A percentile compares a stretch with the other conserved stretches of the same genome.
These are phyloP conservation scores for Heterodera carotae DNA, from an alignment of 1,140 invertebrate species.

Conservation along the genomic window DNA sequence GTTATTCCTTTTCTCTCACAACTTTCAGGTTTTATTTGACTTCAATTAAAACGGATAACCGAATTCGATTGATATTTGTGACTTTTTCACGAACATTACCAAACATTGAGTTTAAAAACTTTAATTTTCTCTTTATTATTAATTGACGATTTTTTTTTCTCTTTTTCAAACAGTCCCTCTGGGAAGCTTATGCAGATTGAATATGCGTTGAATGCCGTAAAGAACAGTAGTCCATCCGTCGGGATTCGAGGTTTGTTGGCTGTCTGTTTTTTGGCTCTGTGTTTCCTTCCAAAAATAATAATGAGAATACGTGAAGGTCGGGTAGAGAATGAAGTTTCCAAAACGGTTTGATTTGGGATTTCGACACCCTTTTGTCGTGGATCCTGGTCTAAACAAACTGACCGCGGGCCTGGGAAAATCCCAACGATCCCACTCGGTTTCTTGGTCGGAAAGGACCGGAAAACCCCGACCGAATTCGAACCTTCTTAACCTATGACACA, in stretches of 20 bases:
- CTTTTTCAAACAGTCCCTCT: conserved; percentile 77
- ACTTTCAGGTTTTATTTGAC: conserved; percentile 55
- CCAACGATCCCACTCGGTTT: too few relatives aligned
- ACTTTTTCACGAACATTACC: background rate
- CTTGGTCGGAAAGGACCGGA: conserved; percentile 1
- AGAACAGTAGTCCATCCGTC: conserved; percentile 95
- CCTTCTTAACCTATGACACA: conserved; percentile 28
- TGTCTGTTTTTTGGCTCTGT: conserved; percentile 35
- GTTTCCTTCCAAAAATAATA: background rate
- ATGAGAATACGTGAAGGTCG: too few relatives aligned
- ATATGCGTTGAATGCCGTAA: conserved; percentile 97
- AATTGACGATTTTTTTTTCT: too few relatives aligned
- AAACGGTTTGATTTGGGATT: too few relatives aligned
- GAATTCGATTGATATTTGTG: background rate
- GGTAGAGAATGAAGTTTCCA: too few relatives aligned
- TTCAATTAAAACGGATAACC: too few relatives aligned
- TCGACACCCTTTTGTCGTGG: too few relatives aligned
- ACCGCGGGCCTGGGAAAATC: too few relatives aligned
- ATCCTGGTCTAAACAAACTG: too few relatives aligned
- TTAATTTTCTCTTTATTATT: too few relatives aligned
- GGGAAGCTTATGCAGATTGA: conserved; percentile 99
- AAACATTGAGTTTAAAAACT: too few relatives aligned
- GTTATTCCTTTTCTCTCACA: conserved; percentile 64
- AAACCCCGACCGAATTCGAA: background rate
- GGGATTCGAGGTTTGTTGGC: conserved; percentile 85